These are phyloP conservation scores for Ceraclea dissimilis DNA, from an alignment of 2,888 invertebrate species.

Conservation along the genomic window DNA sequence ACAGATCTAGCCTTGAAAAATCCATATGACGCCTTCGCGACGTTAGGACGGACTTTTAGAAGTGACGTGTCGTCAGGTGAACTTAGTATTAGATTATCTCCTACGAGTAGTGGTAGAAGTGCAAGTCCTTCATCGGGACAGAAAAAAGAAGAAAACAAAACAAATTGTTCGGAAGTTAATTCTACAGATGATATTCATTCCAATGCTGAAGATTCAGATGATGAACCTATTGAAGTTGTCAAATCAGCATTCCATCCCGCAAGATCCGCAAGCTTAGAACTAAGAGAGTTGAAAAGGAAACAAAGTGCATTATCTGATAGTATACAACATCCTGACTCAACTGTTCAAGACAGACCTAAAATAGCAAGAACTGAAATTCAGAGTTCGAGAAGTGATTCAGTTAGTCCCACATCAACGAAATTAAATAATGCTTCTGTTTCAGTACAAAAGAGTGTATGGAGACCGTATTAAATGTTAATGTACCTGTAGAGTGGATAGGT, in stretches of 20 bases:
- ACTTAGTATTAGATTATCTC: slow-evolving; percentile 46
- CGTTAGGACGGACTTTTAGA: slow-evolving; percentile 35
- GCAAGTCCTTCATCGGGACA: slow-evolving; percentile 44
- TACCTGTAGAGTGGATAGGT: neutral
- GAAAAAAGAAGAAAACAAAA: slow-evolving; percentile 46
- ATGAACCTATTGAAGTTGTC: slow-evolving; percentile 68
- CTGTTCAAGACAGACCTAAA: slow-evolving; percentile 46
- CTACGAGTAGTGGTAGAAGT: slow-evolving; percentile 50
- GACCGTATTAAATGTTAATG: slow-evolving; percentile 50
- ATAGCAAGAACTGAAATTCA: slow-evolving; percentile 45
- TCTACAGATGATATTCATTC: slow-evolving; percentile 53
- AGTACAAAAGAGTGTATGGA: slow-evolving; percentile 63
- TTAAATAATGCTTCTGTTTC: slow-evolving; percentile 48
- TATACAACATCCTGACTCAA: slow-evolving; percentile 52
- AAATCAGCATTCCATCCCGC: slow-evolving; percentile 68
- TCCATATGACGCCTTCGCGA: slow-evolving; percentile 48
- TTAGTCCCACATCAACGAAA: slow-evolving; percentile 52
- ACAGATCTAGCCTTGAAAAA: slow-evolving; percentile 46
- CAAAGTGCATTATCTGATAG: slow-evolving; percentile 32
- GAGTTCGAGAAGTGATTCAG: slow-evolving; percentile 40
- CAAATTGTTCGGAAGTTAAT: slow-evolving; percentile 50
- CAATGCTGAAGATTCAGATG: slow-evolving; percentile 57
- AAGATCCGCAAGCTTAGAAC: slow-evolving; percentile 49
- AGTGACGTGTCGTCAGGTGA: slow-evolving; percentile 44
- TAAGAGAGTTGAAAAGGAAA: slow-evolving; percentile 43